Evolutionary conservation across 2,888 invertebrate genomes (phyloP), one percentile per base, ranked within the genome.

Genomic region (Stramonita haemastoma): DNA sequence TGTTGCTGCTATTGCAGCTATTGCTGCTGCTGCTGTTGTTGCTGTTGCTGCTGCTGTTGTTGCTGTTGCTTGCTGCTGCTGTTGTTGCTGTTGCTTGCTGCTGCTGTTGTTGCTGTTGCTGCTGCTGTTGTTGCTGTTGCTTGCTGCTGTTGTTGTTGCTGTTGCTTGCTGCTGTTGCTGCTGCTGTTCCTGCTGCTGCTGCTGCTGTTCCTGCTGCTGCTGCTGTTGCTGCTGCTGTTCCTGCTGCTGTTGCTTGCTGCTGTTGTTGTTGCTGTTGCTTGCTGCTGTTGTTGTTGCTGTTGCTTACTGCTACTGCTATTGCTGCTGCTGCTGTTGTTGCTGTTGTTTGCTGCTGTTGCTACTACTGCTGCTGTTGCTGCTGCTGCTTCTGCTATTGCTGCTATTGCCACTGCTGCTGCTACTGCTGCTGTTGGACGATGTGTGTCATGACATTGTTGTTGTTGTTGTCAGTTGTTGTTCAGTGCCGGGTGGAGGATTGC

Each of bases 231-330:
- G 34, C 79, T 79, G 26, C 79, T 79, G 34, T 26, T 79, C 6
- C 79, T 79, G 34, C 79, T 79, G 26, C 79, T 79, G 34, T 26
- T 11, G 19, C 79, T 79, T 46, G 26, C 79, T 79, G 34, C 79
- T 79, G 79, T 26, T 79, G 79, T 26, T 11, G 22, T 26, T 79
- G 79, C 79, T 79, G 79, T 26, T 79, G n/a, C 79, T 79, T 79
- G 79, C 79, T 79, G n/a, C 79, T 79, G 34, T 26, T n/a, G n/a
- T 60, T 60, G 60, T 60, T 60, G 13, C 11, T 15, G 19, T 60
- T 60, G 13, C 19, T 22, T 5, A 26, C 77, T 26, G 19, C 79
- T 79, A 1, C 79, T 79, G 34, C 79, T 79, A 22, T 22, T 8
- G 13, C 60, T 60, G 60, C 60, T 60, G 60, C 60, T 60, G 60